Evolutionary conservation across 2,888 invertebrate species (phyloP), one percentile per base, ranked within the genome.

Genomic region (Zootermopsis nevadensis): DNA sequence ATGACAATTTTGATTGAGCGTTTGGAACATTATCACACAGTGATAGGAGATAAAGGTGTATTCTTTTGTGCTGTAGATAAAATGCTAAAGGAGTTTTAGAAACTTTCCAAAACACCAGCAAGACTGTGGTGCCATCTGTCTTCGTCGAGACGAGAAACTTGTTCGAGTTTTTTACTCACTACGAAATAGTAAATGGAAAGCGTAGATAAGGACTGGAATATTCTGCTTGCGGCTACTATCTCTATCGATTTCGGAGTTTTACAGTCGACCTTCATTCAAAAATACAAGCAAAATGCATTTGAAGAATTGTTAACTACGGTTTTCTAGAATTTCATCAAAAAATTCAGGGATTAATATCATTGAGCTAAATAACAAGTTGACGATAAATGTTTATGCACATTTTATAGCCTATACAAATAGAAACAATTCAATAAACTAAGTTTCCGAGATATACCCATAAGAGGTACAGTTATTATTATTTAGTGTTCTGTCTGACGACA

Each of bases 271-370:
- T 60, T 60, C 60, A 27, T 4, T 60, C 60, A 60, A 4, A 60
- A 60, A 60, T 60, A 60, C 60, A 60, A 60, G 60, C n/a, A 60
- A 60, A 60, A 60, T 60, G 60, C 60, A 60, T 60, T 60, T 60
- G 60, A 6, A 12, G n/a, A 60, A n/a, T 60, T 27, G 60, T 27
- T n/a, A 27, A 27, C 60, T 27, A 27, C 27, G n/a, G 27, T 27
- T 60, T n/a, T 15, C n/a, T 8, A 27, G 12, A 27, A 60, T 27
- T 8, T 27, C 60, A 60, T 8, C n/a, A 8, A n/a, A 48, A 48
- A 19, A 15, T 48, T 19, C 19, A 48, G 19, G 15, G 22, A 48
- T 19, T 15, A 15, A 19, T 15, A 48, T 48, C 19, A 19, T 15
- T 48, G 19, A 19, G 2, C 4, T 48, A 19, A 4, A 48, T 19